A percentile compares a stretch with the other conserved stretches of the same genome.
Conservation (phyloP, 2,113 vertebrate genomes). For the Campylomormyrus numenius region DNA sequence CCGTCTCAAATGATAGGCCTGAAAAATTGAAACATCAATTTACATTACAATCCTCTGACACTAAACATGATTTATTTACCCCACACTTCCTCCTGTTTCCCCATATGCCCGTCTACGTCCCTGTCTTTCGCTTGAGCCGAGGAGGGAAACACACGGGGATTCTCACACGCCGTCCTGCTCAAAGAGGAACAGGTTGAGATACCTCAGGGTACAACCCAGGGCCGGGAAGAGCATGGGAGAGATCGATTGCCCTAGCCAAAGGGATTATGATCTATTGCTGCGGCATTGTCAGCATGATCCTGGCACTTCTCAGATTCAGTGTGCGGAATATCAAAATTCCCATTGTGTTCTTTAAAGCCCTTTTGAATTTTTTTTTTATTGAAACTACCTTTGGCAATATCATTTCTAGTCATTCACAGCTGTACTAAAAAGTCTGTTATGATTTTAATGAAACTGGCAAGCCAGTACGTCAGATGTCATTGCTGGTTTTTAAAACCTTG, state of each 20-base stretch:
- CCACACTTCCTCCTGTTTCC: neutral
- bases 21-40: conserved; percentile 16
- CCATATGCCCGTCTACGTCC: neutral
- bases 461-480: neutral
- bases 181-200: conserved; percentile 13
- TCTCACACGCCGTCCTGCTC: neutral
- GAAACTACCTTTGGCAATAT: neutral
- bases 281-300: neutral
- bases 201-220: conserved; percentile 3
- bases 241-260: conserved; percentile 16
- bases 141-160: neutral
- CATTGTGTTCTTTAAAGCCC: neutral
- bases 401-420: neutral
- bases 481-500: neutral
- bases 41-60: conserved; percentile 5
- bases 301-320: neutral
- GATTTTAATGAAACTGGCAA: neutral
- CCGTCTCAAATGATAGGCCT: neutral
- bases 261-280: neutral
- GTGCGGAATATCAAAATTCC: neutral
- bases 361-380: neutral
- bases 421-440: neutral
- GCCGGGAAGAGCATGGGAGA: neutral
- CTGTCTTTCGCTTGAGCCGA: neutral
- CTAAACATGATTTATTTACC: conserved; percentile 1